phyloP scores from a whole-genome alignment of 30 jellyfish, hydroid and myxozoan species.

The Pelagia noctiluca region DNA sequence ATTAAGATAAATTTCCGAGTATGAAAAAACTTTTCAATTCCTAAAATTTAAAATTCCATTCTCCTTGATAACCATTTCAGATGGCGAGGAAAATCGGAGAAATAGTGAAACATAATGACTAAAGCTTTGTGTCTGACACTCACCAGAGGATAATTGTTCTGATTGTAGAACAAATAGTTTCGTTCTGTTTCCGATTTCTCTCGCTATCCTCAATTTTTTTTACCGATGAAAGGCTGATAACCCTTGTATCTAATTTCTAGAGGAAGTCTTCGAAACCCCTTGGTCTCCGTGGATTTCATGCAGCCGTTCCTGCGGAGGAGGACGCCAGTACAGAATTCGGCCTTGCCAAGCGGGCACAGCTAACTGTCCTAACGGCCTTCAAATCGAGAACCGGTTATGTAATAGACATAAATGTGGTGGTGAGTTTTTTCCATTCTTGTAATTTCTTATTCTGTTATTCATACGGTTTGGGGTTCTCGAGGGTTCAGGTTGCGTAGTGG shows the following conservation, averaged over 20 bases:
- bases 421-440: background rate
- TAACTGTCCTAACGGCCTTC: conserved; percentile 67
- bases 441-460: background rate
- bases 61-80: no score
- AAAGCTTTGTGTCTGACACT: no score
- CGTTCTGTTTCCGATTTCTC: no score
- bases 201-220: background rate
- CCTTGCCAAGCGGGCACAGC: conserved; percentile 41
- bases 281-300: conserved; percentile 76
- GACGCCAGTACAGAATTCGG: conserved; percentile 59
- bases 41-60: no score
- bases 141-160: no score
- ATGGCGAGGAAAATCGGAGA: no score
- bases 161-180: no score
- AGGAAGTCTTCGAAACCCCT: conserved; percentile 18
- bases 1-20: no score
- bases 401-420: conserved; percentile 71
- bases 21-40: no score
- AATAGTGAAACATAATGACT: no score
- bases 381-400: conserved; percentile 51
- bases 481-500: background rate
- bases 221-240: background rate
- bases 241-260: conserved; percentile 7
- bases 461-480: background rate
- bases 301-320: conserved; percentile 70